phyloP scores from a whole-genome alignment of 1,140 invertebrate genomes.

The Drosophila albomicans region DNA sequence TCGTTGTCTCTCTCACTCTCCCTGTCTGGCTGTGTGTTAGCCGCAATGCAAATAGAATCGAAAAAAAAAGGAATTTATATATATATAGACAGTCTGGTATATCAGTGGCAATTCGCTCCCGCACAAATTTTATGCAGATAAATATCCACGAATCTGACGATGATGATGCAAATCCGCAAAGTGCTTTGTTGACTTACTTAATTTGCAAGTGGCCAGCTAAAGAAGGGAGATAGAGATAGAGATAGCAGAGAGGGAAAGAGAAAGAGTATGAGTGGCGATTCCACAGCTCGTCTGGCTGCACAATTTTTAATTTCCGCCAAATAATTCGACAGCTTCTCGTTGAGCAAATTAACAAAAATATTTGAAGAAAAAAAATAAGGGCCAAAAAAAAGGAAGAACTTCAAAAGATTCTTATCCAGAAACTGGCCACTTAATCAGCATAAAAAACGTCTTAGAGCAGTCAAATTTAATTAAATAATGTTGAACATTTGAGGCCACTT shows the following conservation, averaged over 20 bases:
- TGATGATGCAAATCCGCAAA: slow-evolving; percentile 75
- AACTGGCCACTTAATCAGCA: slow-evolving; percentile 75
- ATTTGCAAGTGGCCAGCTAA: slow-evolving; percentile 69
- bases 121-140: slow-evolving; percentile 71
- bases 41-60: slow-evolving; percentile 77
- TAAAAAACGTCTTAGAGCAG: slow-evolving; percentile 63
- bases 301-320: slow-evolving; percentile 75
- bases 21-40: slow-evolving; percentile 51
- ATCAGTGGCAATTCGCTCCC: slow-evolving; percentile 49
- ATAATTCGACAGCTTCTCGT: slow-evolving; percentile 48
- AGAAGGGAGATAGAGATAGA: slow-evolving; percentile 2
- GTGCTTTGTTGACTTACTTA: slow-evolving; percentile 83
- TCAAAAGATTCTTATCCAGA: slow-evolving; percentile 57
- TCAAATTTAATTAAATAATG: slow-evolving; percentile 79
- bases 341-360: slow-evolving; percentile 49
- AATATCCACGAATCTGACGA: slow-evolving; percentile 52
- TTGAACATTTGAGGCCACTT: slow-evolving; percentile 70
- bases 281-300: slow-evolving; percentile 28
- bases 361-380: background rate
- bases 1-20: slow-evolving; percentile 12
- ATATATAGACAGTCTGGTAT: slow-evolving; percentile 29
- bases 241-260: slow-evolving; percentile 13
- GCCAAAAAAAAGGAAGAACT: slow-evolving; percentile 33
- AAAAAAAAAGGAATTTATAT: slow-evolving; percentile 34
- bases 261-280: background rate